A percentile compares a stretch with the other conserved stretches of the same genome.
These are phyloP conservation scores for Etia nguti DNA, from an alignment of 2,113 vertebrate genomes.

Conservation along the genomic window DNA sequence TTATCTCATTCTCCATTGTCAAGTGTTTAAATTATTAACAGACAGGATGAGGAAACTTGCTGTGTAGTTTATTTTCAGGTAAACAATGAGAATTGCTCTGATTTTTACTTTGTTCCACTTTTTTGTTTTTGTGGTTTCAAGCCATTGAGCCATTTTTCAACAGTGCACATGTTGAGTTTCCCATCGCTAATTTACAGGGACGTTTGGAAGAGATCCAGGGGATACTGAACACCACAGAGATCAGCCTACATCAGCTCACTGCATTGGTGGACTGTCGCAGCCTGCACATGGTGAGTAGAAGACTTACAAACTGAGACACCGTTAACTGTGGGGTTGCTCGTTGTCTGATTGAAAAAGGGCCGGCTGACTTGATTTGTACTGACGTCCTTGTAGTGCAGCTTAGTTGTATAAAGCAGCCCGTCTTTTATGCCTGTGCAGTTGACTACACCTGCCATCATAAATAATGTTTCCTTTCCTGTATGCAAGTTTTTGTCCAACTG, in stretches of 20 bases:
- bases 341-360: not conserved
- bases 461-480: slow-evolving; percentile 11
- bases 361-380: not conserved
- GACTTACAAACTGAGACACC: not conserved
- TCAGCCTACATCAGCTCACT: slow-evolving; percentile 92
- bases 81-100: not conserved
- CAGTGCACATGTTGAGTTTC: not conserved
- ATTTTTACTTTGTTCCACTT: not conserved
- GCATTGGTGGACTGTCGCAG: slow-evolving; percentile 97
- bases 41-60: not conserved
- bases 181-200: slow-evolving; percentile 69
- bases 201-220: slow-evolving; percentile 84
- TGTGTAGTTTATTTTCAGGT: not conserved
- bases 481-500: not conserved
- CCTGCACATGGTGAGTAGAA: slow-evolving; percentile 88
- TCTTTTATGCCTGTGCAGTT: slow-evolving; percentile 1
- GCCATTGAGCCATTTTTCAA: not conserved
- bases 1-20: not conserved
- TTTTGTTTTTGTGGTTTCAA: not conserved
- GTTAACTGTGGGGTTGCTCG: not conserved
- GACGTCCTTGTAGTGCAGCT: slow-evolving; percentile 10
- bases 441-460: slow-evolving; percentile 30
- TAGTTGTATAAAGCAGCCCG: not conserved
- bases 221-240: slow-evolving; percentile 89
- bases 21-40: not conserved